Evolutionary conservation across 1,140 invertebrate genomes (phyloP).

Genomic region (Frieseomelitta varia): DNA sequence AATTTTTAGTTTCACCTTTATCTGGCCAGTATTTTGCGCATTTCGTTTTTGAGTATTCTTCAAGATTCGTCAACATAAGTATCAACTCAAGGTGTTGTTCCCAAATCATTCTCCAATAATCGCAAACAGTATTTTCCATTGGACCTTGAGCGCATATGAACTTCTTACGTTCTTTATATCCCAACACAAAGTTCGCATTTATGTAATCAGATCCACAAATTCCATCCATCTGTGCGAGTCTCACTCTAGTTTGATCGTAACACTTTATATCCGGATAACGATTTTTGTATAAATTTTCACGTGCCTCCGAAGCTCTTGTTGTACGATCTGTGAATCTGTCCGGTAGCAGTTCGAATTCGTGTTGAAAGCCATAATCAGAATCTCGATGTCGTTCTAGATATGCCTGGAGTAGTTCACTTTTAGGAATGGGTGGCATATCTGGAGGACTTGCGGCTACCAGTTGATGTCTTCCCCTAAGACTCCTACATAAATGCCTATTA

Average conservation of each 20-base stretch:
- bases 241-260: conserved; percentile 95
- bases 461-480: conserved; percentile 86
- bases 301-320: conserved; percentile 91
- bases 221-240: conserved; percentile 88
- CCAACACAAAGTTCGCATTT: conserved; percentile 95
- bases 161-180: conserved; percentile 95
- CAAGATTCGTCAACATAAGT: conserved; percentile 96
- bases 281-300: conserved; percentile 95
- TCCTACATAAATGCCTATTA: conserved; percentile 84
- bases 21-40: conserved; percentile 97
- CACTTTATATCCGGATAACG: conserved; percentile 95
- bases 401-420: conserved; percentile 87
- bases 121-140: conserved; percentile 94
- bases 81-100: conserved; percentile 96
- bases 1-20: conserved; percentile 88
- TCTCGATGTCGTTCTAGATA: conserved; percentile 91
- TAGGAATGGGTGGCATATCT: conserved; percentile 90
- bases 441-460: conserved; percentile 87
- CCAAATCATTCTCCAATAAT: conserved; percentile 99
- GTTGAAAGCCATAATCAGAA: conserved; percentile 93
- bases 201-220: conserved; percentile 93
- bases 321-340: conserved; percentile 94
- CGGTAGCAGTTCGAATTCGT: conserved; percentile 93
- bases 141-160: conserved; percentile 97
- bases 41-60: conserved; percentile 96